phyloP scores from a whole-genome alignment of 2,113 vertebrate species.

The Zootoca vivipara region DNA sequence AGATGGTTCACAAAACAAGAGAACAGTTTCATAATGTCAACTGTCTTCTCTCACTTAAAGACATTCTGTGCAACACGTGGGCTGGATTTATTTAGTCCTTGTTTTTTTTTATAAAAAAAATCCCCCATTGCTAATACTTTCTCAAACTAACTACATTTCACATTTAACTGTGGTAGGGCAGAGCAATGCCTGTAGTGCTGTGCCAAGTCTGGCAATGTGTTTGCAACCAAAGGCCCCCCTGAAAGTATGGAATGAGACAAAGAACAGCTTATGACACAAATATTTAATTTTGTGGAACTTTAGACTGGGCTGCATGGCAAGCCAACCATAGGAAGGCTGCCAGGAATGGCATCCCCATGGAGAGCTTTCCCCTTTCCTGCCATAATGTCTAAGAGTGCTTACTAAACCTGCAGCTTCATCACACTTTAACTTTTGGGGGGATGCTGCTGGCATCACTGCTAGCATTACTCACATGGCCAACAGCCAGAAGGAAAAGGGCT shows the following conservation, averaged over 20 bases:
- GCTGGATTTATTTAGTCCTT: not conserved
- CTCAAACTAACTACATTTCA: not conserved
- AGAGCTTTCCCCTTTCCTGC: no score
- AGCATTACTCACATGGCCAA: not conserved
- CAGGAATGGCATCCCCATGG: not conserved
- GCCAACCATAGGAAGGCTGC: not conserved
- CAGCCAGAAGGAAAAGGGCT: not conserved
- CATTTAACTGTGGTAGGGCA: not conserved
- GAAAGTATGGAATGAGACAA: not conserved
- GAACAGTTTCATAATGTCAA: not conserved
- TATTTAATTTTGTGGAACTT: not conserved
- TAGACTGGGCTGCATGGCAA: not conserved
- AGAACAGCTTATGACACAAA: not conserved
- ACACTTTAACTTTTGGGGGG: no score
- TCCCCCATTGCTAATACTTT: not conserved
- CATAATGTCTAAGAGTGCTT: not conserved
- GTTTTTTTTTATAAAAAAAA: not conserved
- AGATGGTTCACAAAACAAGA: not conserved
- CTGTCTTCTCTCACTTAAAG: not conserved
- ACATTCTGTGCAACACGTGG: not conserved
- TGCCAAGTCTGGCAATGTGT: not conserved
- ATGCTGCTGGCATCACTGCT: no score
- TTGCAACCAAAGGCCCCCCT: not conserved
- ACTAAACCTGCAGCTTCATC: not conserved
- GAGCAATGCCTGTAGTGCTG: not conserved